These are phyloP conservation scores for Drosophila lini DNA, from an alignment of 1,140 invertebrate species.

Conservation along the genomic window DNA sequence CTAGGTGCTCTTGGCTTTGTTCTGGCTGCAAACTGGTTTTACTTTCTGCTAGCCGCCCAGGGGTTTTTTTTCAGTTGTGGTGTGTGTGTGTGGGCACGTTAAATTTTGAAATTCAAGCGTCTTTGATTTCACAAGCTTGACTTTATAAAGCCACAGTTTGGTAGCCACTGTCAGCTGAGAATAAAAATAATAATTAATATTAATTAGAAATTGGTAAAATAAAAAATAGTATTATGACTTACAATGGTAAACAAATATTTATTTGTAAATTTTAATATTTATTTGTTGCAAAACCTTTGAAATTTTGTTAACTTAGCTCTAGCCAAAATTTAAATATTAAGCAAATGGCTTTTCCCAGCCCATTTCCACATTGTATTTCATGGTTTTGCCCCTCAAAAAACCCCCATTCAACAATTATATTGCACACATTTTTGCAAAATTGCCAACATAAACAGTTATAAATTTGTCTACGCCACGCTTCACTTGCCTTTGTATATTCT, in stretches of 20 bases:
- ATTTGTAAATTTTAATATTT: no score
- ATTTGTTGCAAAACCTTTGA: background rate
- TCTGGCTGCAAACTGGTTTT: conserved; percentile 52
- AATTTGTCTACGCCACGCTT: conserved; percentile 28
- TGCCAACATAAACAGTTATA: conserved; percentile 37
- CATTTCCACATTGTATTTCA: background rate
- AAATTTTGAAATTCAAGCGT: conserved; percentile 49
- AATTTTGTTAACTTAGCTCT: background rate
- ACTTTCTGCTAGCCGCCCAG: conserved; percentile 27
- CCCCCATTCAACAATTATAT: conserved; percentile 11
- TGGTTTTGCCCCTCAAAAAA: background rate
- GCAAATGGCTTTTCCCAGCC: background rate
- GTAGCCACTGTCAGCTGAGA: background rate
- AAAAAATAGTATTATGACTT: no score
- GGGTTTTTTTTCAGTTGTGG: background rate
- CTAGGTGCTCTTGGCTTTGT: conserved; percentile 46
- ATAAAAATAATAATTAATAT: no score
- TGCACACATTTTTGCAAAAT: conserved; percentile 17
- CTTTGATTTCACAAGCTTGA: conserved; percentile 26
- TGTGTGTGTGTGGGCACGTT: conserved; percentile 34
- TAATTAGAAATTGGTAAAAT: no score
- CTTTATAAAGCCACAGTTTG: conserved; percentile 13
- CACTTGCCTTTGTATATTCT: conserved; percentile 19
- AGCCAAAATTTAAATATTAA: background rate
- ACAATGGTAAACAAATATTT: background rate